Base-by-base conservation (phyloP, 2,888 invertebrate genomes). In the Micoletzkya japonica region DNA sequence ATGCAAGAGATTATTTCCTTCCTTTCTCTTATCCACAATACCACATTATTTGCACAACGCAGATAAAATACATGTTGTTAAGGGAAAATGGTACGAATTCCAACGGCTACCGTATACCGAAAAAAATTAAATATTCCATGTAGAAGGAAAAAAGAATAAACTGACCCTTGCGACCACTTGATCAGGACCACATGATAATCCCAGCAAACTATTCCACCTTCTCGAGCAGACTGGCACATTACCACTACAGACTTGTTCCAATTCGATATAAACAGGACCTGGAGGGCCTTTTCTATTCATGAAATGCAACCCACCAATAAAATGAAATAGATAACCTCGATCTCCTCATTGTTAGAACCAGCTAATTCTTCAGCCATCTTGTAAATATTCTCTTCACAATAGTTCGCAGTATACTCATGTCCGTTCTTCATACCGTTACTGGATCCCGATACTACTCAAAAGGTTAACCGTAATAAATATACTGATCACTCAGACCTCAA, bases 181-280 rank as follows among this genome's bases (percentile, higher is more conserved):
- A 79, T 54, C 14, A 75, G 68, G 26, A 79, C 72, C 4, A 79
- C 79, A 63, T 79, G 77, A 58, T 79, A 79, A 54, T 79, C 79
- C 79, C 79, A 79, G 14, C 32, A 52, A n/a, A 66, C 54, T 26
- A 54, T 37, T 24, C 54, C 66, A 54, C 24, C 39, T n/a, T 52
- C 36, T 20, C 52, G 30, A 4, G 34, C 24, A 30, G 17, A 6
- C 52, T 64, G 64, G 10, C 52, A 52, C 2, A 17, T n/a, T 4
- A 64, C 4, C 20, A 54, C 37, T n/a, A 64, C 64, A 10, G 26
- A 28, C 30, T 73, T 34, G 7, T 20, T 7, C 10, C 67, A 37
- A 58, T 76, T 78, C 36, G 78, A 78, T 2, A 78, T 73, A 28
- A 78, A 69, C 28, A 76, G 71, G 20, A 71, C 77, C 24, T 54